A percentile compares a stretch with the other conserved stretches of the same genome.
These are phyloP conservation scores for Drosophila repletoides DNA, from an alignment of 1,140 invertebrate species.

Conservation along the genomic window DNA sequence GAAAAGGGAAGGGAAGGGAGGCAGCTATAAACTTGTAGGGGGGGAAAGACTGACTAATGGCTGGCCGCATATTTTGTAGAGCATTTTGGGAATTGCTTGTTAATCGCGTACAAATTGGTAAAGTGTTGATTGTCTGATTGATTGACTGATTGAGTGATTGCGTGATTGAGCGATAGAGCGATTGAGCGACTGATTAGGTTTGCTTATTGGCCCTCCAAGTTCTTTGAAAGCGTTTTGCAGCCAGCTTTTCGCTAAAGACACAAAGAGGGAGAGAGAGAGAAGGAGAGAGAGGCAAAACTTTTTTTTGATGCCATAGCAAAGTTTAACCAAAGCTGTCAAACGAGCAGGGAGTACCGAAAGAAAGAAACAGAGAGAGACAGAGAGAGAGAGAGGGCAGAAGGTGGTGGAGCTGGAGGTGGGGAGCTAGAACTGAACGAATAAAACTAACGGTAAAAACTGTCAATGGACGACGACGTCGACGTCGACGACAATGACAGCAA, in stretches of 20 bases:
- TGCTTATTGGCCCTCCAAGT: background rate
- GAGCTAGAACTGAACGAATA: constrained; percentile 33
- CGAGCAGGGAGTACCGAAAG: constrained; percentile 9
- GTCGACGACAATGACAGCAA: constrained; percentile 7
- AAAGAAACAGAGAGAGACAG: background rate
- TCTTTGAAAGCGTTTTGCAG: constrained; percentile 45
- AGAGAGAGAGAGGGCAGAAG: background rate
- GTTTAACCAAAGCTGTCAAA: constrained; percentile 36
- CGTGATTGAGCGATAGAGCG: constrained; percentile 36
- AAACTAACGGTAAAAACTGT: constrained; percentile 61
- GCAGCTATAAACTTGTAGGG: too few species aligned
- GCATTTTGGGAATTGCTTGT: constrained; percentile 27
- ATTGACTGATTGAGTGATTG: constrained; percentile 34
- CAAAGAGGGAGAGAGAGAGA: background rate
- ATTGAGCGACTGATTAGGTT: constrained; percentile 11
- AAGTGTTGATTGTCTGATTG: constrained; percentile 46
- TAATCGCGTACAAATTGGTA: constrained; percentile 66
- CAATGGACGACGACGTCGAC: constrained; percentile 51
- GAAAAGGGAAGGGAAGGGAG: background rate
- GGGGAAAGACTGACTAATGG: constrained; percentile 8
- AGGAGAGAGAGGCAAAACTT: constrained; percentile 45
- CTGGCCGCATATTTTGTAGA: constrained; percentile 13
- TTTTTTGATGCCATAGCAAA: constrained; percentile 48
- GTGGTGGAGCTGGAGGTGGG: background rate
- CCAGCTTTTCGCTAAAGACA: constrained; percentile 3